These are phyloP conservation scores for Megalonaias nervosa DNA, from an alignment of 1,140 invertebrate species.

Conservation along the genomic window DNA sequence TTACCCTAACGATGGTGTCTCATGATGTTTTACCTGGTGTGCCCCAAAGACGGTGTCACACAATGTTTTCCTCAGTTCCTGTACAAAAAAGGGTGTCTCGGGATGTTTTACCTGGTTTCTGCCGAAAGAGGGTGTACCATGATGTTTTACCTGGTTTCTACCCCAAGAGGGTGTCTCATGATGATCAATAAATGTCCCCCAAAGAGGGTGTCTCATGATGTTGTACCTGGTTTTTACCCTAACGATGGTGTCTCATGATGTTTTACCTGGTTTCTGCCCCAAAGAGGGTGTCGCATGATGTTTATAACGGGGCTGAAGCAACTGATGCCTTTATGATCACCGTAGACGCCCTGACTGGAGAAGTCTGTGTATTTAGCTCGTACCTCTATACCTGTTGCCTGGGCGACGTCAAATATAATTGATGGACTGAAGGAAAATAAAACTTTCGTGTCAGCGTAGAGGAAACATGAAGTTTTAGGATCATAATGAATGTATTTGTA, in stretches of 20 bases:
- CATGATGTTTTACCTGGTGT: too few species aligned
- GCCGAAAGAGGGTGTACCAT: constrained; percentile 38
- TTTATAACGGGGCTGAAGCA: constrained; percentile 66
- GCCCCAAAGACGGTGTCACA: too few species aligned
- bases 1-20: too few species aligned
- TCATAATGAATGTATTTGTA: too few species aligned
- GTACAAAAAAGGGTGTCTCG: too few species aligned
- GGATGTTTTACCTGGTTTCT: constrained; percentile 4
- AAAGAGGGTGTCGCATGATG: constrained; percentile 66
- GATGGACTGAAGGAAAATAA: constrained; percentile 25
- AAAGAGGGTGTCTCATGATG: too few species aligned
- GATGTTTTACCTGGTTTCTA: constrained; percentile 44
- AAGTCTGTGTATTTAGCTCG: constrained; percentile 60
- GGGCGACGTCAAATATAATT: constrained; percentile 47
- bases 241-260: constrained; percentile 7
- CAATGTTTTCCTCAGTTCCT: too few species aligned
- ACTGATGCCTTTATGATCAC: constrained; percentile 50
- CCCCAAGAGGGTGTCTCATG: constrained; percentile 47
- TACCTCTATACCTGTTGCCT: constrained; percentile 57
- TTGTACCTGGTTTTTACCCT: constrained; percentile 44
- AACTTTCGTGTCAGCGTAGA: too few species aligned
- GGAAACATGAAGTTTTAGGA: too few species aligned
- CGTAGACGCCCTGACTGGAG: constrained; percentile 38
- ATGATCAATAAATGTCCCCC: too few species aligned
- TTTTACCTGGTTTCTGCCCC: constrained; percentile 65